Evolutionary conservation across 2,888 invertebrate genomes (phyloP).

Genomic region (Hypercompe scribonia): DNA sequence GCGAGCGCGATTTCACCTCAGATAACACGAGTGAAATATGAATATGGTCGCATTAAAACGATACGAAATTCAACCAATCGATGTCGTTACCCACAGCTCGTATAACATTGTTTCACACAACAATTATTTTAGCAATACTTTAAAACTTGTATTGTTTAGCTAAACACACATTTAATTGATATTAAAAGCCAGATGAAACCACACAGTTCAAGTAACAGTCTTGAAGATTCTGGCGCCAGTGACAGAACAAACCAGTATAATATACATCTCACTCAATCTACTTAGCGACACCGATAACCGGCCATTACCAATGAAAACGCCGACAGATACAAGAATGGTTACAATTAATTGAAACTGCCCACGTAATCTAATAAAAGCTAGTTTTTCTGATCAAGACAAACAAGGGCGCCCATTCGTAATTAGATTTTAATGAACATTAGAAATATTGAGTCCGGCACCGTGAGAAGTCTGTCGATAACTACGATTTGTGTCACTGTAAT

Average conservation of each 20-base stretch:
- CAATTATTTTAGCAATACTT: conserved; percentile 13
- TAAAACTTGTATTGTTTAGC: conserved; percentile 14
- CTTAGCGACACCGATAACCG: conserved; percentile 82
- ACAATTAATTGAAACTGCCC: conserved; percentile 86
- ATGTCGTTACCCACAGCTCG: conserved; percentile 47
- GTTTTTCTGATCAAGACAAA: conserved; percentile 85
- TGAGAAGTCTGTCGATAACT: conserved; percentile 85
- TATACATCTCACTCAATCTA: conserved; percentile 81
- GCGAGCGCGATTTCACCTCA: conserved; percentile 69
- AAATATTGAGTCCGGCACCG: conserved; percentile 84
- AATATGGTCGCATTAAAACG: conserved; percentile 74
- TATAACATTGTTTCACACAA: conserved; percentile 8
- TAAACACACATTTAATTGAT: conserved; percentile 42
- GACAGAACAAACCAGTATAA: conserved; percentile 68
- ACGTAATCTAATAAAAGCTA: conserved; percentile 86
- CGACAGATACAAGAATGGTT: conserved; percentile 79
- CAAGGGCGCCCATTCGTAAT: conserved; percentile 86
- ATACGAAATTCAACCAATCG: conserved; percentile 37
- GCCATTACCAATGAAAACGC: conserved; percentile 81
- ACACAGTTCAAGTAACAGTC: conserved; percentile 54
- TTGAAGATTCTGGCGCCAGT: conserved; percentile 65
- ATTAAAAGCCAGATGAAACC: conserved; percentile 56
- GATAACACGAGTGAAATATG: conserved; percentile 77
- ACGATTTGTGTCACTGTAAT: conserved; percentile 86
- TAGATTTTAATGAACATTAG: conserved; percentile 85